A percentile compares a stretch with the other conserved stretches of the same genome.
These are phyloP conservation scores for Microtus ochrogaster DNA, from an alignment of 2,113 vertebrate genomes.

Conservation along the genomic window DNA sequence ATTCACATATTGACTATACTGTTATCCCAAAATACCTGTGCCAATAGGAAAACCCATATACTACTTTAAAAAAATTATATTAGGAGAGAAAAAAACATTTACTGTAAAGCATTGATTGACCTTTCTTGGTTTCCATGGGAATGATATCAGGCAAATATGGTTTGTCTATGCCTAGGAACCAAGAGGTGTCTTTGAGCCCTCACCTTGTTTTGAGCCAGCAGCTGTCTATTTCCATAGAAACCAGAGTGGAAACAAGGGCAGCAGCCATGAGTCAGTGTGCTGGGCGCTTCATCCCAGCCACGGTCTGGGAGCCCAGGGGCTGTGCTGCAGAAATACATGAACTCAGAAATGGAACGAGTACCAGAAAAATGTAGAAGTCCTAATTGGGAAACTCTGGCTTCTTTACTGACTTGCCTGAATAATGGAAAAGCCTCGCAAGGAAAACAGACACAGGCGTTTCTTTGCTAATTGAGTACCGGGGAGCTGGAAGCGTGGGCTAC, in stretches of 20 bases:
- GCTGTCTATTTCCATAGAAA: conserved; percentile 76
- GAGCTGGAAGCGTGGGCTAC: neutral
- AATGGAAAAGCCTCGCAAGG: conserved; percentile 52
- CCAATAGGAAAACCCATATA: neutral
- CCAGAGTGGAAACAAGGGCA: conserved; percentile 53
- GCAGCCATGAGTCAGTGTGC: conserved; percentile 62
- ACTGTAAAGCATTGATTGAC: neutral
- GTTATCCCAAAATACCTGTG: neutral
- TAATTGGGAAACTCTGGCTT: conserved; percentile 43
- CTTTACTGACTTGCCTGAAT: conserved; percentile 53
- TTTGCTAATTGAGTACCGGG: neutral
- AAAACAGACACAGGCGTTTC: neutral
- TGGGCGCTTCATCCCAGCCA: neutral
- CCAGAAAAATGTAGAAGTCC: conserved; percentile 22
- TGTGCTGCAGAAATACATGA: neutral
- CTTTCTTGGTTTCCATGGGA: conserved; percentile 58
- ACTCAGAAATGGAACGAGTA: conserved; percentile 18
- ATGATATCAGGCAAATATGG: conserved; percentile 44
- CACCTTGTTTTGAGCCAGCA: conserved; percentile 66
- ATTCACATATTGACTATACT: neutral
- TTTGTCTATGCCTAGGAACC: neutral
- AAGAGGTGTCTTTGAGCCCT: neutral
- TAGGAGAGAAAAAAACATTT: conserved; percentile 20
- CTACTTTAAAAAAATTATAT: neutral
- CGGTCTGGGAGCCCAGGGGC: conserved; percentile 18